Percentiles rank a stretch among this genome's conserved stretches.
Conservation (phyloP, 2,888 invertebrate species). For the Stegana nigrithorax region DNA sequence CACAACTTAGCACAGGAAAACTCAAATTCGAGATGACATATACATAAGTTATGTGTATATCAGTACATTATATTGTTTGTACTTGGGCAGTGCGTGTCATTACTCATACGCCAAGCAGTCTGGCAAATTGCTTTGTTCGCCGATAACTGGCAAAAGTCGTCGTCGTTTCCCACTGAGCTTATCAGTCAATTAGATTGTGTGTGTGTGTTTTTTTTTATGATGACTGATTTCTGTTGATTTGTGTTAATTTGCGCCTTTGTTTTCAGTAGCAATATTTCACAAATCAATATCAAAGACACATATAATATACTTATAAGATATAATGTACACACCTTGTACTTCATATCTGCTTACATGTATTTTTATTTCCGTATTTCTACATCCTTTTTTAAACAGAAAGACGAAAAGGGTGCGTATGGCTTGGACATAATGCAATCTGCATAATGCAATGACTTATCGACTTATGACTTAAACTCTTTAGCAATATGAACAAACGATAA, state of each 20-base stretch:
- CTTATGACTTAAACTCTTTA: not conserved
- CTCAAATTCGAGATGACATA: too few species aligned
- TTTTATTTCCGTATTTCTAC: not conserved
- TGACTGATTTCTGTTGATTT: not conserved
- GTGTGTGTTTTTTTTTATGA: too few species aligned
- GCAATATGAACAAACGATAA: too few species aligned
- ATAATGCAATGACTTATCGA: not conserved
- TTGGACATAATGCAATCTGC: not conserved
- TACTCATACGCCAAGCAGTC: conserved; percentile 5
- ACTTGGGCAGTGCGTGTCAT: not conserved
- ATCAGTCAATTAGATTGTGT: not conserved
- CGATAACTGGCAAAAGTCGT: not conserved
- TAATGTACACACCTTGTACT: not conserved
- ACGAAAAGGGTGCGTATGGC: not conserved
- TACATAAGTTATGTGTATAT: too few species aligned
- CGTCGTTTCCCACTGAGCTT: not conserved
- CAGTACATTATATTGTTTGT: too few species aligned
- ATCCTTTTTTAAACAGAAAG: not conserved
- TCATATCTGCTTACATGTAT: not conserved
- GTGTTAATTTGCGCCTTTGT: not conserved
- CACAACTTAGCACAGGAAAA: not conserved
- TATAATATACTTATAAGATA: not conserved
- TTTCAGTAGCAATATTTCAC: not conserved
- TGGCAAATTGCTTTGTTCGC: not conserved
- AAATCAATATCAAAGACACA: not conserved